These are phyloP conservation scores for Acanthosepion lycidas DNA, from an alignment of 2,888 invertebrate species.

Conservation along the genomic window DNA sequence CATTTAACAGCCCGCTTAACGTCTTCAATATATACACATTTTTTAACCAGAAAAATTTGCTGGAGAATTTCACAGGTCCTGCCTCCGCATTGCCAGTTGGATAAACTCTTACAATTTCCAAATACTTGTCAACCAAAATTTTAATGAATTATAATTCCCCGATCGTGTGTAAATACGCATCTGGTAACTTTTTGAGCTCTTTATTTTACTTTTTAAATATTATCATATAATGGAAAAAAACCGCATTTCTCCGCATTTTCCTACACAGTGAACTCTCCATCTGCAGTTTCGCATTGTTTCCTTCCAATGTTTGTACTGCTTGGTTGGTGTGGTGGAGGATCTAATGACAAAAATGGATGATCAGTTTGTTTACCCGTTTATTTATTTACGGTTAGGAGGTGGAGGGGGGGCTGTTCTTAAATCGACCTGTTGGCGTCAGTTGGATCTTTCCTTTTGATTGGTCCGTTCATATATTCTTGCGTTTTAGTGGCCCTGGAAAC, in stretches of 20 bases:
- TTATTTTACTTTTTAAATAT: neutral
- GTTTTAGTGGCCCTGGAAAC: neutral
- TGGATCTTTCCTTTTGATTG: neutral
- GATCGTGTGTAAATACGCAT: constrained; percentile 1
- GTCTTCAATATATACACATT: no score
- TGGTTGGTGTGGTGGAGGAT: neutral
- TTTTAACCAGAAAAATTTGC: neutral
- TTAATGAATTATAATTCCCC: neutral
- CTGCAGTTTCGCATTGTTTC: neutral
- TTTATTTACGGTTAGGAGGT: neutral
- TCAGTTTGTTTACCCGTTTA: neutral
- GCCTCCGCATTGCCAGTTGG: neutral
- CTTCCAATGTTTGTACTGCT: neutral
- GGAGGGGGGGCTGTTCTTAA: no score
- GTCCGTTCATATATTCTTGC: neutral
- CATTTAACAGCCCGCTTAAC: no score
- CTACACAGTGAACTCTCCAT: neutral
- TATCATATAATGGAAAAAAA: neutral
- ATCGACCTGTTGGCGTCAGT: neutral
- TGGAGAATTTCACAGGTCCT: neutral
- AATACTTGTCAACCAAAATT: neutral
- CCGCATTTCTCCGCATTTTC: neutral
- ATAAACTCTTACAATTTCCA: neutral
- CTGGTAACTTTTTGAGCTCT: neutral
- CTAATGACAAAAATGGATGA: neutral